Evolutionary conservation across 2,888 invertebrate genomes (phyloP).

Genomic region (Cinara cedri): DNA sequence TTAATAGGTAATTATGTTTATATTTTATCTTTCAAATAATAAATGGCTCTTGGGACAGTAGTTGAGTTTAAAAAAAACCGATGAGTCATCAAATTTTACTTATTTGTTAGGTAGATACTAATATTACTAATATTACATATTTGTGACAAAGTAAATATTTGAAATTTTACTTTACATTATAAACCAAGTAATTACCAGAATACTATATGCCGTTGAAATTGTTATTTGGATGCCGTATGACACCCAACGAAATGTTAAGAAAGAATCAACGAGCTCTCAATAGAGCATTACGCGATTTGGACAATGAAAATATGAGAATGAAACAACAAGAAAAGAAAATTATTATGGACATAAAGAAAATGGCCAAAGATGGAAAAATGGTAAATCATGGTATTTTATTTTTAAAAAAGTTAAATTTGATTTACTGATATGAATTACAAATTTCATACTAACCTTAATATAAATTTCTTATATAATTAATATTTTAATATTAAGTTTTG

Average conservation of each 20-base stretch:
- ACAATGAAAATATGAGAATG: slow-evolving; percentile 92
- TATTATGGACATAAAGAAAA: slow-evolving; percentile 96
- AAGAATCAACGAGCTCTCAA: slow-evolving; percentile 98
- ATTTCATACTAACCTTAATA: neutral
- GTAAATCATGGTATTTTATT: slow-evolving; percentile 64
- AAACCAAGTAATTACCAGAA: neutral
- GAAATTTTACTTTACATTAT: neutral
- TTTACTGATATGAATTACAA: no score
- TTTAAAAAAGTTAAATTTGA: no score
- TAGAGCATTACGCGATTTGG: slow-evolving; percentile 97
- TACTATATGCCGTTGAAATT: slow-evolving; percentile 73
- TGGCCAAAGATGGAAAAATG: slow-evolving; percentile 99
- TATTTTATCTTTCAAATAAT: no score
- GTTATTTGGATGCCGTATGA: slow-evolving; percentile 94
- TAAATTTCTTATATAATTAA: neutral
- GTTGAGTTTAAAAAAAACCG: neutral
- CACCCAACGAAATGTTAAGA: slow-evolving; percentile 96
- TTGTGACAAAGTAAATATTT: neutral
- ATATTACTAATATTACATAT: neutral
- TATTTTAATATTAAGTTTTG: no score
- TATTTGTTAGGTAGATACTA: no score
- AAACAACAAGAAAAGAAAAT: slow-evolving; percentile 99
- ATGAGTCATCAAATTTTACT: slow-evolving; percentile 10
- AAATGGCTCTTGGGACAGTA: neutral
- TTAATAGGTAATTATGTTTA: no score